Evolutionary conservation across 2,797 vertebrate species (phyloP), one percentile per base, ranked within the genome.

Genomic region (Helicolenus hilgendorfi): DNA sequence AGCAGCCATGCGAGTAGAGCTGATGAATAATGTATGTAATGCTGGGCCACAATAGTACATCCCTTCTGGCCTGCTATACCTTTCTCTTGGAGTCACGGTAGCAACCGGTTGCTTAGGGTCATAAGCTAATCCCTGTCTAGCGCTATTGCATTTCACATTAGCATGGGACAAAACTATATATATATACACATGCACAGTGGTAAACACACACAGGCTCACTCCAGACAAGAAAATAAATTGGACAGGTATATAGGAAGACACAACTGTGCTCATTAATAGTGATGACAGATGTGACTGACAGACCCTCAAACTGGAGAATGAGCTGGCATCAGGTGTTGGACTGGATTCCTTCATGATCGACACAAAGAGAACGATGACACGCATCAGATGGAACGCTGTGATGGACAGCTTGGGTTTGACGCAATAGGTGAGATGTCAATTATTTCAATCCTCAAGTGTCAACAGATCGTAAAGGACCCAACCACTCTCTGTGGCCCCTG

Each of bases 11-110:
- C 94, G 38, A 91, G 87, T 53, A 68, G 68, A 88, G 69, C 79
- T 90, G 83, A 95, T 97, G 93, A 96, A 96, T 97, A 94, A 96
- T 97, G 92, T 83, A 97, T 95, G 82, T 35, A n/a, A 83, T 82
- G 77, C 94, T 72, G 77, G 88, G 85, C 80, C 82, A 96, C 90
- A 89, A 93, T 89, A 82, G 86, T 56, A 77, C 58, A 79, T 86
- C 83, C 74, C 87, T 90, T 64, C 81, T 69, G 67, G 87, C 83
- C 84, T 63, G 65, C 38, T 41, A 76, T 93, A 92, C 89, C 88
- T 92, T 83, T 77, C 81, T 80, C 35, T 71, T 74, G 65, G 74
- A 78, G 59, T 87, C 84, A 87, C 83, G 77, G 87, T 65, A 92
- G 85, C 81, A 81, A 83, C 71, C 26, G 41, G 76, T 80, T 86